Conservation (phyloP, 1,140 invertebrate genomes). For the Homarus americanus region DNA sequence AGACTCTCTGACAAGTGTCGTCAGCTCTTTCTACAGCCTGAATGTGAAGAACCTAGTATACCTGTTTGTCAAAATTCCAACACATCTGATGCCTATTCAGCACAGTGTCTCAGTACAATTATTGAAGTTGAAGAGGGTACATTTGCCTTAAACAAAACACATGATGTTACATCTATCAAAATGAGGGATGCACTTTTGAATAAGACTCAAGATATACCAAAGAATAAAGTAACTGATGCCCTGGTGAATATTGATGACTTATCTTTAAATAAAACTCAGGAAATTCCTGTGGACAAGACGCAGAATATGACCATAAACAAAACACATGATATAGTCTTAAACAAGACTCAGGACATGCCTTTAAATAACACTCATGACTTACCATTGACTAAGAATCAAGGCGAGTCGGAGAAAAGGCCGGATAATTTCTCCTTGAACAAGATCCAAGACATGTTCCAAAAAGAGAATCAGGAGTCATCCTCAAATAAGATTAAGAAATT, state of each 20-base stretch:
- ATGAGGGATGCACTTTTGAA: neutral
- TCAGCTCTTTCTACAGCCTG: slow-evolving; percentile 27
- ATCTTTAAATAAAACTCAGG: neutral
- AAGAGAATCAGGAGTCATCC: neutral
- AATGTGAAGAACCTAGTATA: neutral
- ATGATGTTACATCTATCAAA: neutral
- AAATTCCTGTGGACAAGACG: neutral
- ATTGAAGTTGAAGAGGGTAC: slow-evolving; percentile 57
- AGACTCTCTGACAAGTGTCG: slow-evolving; percentile 44
- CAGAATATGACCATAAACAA: neutral
- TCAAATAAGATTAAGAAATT: neutral
- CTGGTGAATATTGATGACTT: neutral
- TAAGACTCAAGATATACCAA: slow-evolving; percentile 1
- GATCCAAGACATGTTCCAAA: neutral
- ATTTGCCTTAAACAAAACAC: slow-evolving; percentile 36
- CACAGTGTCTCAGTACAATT: slow-evolving; percentile 59
- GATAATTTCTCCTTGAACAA: neutral
- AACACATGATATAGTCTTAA: neutral
- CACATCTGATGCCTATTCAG: slow-evolving; percentile 5
- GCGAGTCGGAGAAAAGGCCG: neutral
- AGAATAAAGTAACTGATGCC: neutral
- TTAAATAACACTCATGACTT: neutral
- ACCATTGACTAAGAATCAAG: neutral
- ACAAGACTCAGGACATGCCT: slow-evolving; percentile 7
- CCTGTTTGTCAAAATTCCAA: neutral